Evolutionary conservation across 2,113 vertebrate genomes (phyloP).

Genomic region (Tringa solitaria): DNA sequence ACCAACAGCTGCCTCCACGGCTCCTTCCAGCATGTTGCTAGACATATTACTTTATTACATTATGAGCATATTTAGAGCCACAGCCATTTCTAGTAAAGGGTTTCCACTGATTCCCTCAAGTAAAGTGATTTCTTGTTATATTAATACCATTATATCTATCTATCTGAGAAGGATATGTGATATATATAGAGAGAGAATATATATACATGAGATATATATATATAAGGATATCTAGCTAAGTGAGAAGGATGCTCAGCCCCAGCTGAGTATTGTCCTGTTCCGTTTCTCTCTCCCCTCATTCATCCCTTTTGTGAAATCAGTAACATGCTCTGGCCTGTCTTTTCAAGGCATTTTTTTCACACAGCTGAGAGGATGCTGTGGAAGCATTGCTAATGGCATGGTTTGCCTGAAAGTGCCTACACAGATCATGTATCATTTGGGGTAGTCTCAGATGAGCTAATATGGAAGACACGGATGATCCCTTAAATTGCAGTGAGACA

Average conservation of each 20-base stretch:
- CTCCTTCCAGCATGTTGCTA: background rate
- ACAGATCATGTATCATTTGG: slow-evolving; percentile 8
- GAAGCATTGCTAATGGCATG: background rate
- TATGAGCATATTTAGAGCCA: background rate
- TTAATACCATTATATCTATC: background rate
- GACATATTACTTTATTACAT: background rate
- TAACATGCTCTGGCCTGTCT: background rate
- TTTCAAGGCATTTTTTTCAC: background rate
- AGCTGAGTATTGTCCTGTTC: background rate
- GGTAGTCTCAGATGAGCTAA: slow-evolving; percentile 3
- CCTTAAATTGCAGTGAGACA: background rate
- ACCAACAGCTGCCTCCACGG: background rate
- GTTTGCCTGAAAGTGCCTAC: slow-evolving; percentile 19
- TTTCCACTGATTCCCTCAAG: background rate
- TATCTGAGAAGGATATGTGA: background rate
- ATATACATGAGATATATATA: no score
- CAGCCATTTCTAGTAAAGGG: background rate
- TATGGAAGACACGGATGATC: background rate
- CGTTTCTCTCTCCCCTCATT: background rate
- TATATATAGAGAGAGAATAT: no score
- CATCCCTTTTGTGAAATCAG: background rate
- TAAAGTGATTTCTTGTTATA: background rate
- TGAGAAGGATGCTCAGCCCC: background rate
- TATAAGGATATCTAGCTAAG: no score
- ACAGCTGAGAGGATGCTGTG: background rate